Evolutionary conservation across 2,113 vertebrate species (phyloP).

Genomic region (Climacteris rufus): DNA sequence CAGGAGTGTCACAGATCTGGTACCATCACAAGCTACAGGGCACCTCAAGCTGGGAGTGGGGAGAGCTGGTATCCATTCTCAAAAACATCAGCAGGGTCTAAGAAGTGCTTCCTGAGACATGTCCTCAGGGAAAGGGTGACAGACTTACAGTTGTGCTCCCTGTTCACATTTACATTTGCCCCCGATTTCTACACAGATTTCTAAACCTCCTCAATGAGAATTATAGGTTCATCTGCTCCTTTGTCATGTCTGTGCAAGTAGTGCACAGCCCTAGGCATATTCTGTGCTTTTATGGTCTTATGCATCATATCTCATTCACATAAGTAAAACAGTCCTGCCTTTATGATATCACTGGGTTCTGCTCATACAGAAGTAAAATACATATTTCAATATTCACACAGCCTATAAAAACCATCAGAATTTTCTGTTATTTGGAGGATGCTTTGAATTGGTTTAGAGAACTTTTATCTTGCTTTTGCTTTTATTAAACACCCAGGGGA

Average conservation of each 20-base stretch:
- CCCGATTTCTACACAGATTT: not conserved
- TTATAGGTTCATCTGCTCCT: not conserved
- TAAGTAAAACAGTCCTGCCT: not conserved
- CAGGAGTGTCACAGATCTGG: not conserved
- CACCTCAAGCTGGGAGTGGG: not conserved
- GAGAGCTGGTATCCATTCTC: not conserved
- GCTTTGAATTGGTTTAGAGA: not conserved
- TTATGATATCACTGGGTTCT: not conserved
- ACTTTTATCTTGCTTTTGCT: not conserved
- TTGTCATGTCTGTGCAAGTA: not conserved
- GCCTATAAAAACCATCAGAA: not conserved
- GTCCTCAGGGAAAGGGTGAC: not conserved
- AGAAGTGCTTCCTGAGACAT: not conserved
- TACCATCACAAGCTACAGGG: not conserved
- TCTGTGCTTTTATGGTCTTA: not conserved
- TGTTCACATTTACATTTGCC: not conserved
- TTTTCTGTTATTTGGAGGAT: not conserved
- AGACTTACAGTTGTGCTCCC: not conserved
- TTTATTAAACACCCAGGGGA: not conserved
- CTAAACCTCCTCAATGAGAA: not conserved
- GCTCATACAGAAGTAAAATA: not conserved
- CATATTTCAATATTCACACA: not conserved
- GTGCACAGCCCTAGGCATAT: not conserved
- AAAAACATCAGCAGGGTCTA: not conserved
- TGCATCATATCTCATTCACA: not conserved